Conservation (phyloP, 2,888 invertebrate species). For the Drosophila niveifrons region DNA sequence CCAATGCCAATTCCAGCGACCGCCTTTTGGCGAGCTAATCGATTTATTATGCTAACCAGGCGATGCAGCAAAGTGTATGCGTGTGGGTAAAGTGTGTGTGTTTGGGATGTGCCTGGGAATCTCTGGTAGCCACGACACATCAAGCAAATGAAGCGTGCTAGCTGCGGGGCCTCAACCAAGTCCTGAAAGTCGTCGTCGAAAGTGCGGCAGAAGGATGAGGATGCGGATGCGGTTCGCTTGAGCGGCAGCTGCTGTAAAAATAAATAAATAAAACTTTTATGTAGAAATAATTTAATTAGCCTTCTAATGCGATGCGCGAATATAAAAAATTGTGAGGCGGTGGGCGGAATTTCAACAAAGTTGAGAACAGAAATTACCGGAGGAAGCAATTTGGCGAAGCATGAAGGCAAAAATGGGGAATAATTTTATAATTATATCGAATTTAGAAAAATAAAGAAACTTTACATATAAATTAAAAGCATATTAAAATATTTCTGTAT, state of each 20-base stretch:
- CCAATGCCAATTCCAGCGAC: conserved; percentile 7
- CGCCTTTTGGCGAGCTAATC: conserved; percentile 68
- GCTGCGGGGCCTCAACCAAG: conserved; percentile 22
- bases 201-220: neutral
- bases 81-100: conserved; percentile 43
- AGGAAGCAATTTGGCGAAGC: neutral
- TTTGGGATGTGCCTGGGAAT: conserved; percentile 23
- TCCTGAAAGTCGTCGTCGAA: neutral
- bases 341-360: neutral
- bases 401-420: no score
- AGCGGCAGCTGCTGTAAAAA: conserved; percentile 22
- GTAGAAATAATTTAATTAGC: conserved; percentile 49
- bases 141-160: conserved; percentile 72
- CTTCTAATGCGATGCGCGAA: conserved; percentile 5
- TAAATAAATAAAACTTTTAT: conserved; percentile 28
- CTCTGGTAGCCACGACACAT: conserved; percentile 17
- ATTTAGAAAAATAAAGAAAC: no score
- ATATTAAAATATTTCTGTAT: no score
- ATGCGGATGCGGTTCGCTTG: conserved; percentile 2
- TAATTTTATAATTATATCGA: no score
- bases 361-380: neutral
- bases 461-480: no score
- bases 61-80: conserved; percentile 72
- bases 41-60: conserved; percentile 82
- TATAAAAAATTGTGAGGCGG: conserved; percentile 7